phyloP scores from a whole-genome alignment of 1,140 invertebrate species.

The Stratiolaelaps scimitus region DNA sequence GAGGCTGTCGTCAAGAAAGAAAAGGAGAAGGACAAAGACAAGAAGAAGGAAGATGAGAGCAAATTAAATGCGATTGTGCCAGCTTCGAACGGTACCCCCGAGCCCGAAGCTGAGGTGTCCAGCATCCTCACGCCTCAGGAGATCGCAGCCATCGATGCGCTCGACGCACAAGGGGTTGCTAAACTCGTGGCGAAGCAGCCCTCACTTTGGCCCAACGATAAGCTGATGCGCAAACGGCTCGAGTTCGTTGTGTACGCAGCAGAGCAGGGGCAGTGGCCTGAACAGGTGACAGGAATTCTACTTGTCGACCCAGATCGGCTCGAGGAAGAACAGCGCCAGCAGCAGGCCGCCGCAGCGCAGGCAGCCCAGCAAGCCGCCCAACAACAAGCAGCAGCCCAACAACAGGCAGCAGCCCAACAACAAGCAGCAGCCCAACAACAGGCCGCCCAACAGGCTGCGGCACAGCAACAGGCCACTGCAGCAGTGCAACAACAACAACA shows the following conservation, averaged over 20 bases:
- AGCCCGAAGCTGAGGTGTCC: slow-evolving; percentile 9
- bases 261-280: slow-evolving; percentile 22
- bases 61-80: neutral
- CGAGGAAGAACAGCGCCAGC: slow-evolving; percentile 38
- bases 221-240: slow-evolving; percentile 23
- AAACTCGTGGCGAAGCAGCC: slow-evolving; percentile 27
- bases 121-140: slow-evolving; percentile 25
- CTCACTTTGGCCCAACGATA: slow-evolving; percentile 24
- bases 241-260: slow-evolving; percentile 17
- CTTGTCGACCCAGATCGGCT: slow-evolving; percentile 34
- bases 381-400: slow-evolving; percentile 30
- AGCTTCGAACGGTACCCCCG: slow-evolving; percentile 7
- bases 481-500: slow-evolving; percentile 32
- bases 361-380: slow-evolving; percentile 35
- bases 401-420: slow-evolving; percentile 37
- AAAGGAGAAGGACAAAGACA: slow-evolving; percentile 33
- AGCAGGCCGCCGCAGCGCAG: slow-evolving; percentile 36
- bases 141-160: slow-evolving; percentile 24
- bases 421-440: slow-evolving; percentile 46
- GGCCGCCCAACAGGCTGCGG: slow-evolving; percentile 59
- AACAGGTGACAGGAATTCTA: slow-evolving; percentile 36
- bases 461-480: slow-evolving; percentile 48
- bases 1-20: slow-evolving; percentile 30
- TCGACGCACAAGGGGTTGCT: slow-evolving; percentile 20
- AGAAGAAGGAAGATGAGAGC: slow-evolving; percentile 34